Evolutionary conservation across 2,797 vertebrate genomes (phyloP).

Genomic region (Apogon hyalosoma): DNA sequence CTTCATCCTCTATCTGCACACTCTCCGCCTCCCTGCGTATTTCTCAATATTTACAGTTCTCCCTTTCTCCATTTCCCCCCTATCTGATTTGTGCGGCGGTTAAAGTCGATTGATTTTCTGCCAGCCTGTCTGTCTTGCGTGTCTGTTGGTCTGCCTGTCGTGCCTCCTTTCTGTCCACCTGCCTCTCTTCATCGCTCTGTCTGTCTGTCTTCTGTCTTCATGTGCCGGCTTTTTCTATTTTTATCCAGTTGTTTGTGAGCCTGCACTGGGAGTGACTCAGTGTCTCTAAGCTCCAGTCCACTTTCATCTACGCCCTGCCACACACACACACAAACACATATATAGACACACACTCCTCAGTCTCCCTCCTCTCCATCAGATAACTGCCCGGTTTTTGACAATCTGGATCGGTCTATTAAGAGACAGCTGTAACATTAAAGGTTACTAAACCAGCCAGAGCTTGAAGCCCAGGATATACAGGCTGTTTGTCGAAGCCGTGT

Average conservation of each 20-base stretch:
- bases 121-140: conserved; percentile 40
- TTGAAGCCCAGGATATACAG: conserved; percentile 1
- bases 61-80: conserved; percentile 8
- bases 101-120: conserved; percentile 60
- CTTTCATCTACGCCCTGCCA: conserved; percentile 64
- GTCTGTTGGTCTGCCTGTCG: conserved; percentile 10
- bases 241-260: conserved; percentile 77
- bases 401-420: conserved; percentile 31
- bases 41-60: conserved; percentile 47
- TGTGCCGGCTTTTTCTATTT: conserved; percentile 70
- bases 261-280: conserved; percentile 71
- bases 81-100: conserved; percentile 27
- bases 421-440: conserved; percentile 10
- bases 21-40: no score
- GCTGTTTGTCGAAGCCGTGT: conserved; percentile 5
- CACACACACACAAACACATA: conserved; percentile 24
- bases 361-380: conserved; percentile 41
- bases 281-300: conserved; percentile 71
- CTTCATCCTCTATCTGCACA: neutral
- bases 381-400: conserved; percentile 45
- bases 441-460: conserved; percentile 3
- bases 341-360: conserved; percentile 8
- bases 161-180: conserved; percentile 45
- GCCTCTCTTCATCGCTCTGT: conserved; percentile 48
- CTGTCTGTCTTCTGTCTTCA: conserved; percentile 60